Percentiles rank a stretch among this genome's conserved stretches.
phyloP scores from a whole-genome alignment of 92 coral and sea anemone species.

The Phenganax stokvisi region DNA sequence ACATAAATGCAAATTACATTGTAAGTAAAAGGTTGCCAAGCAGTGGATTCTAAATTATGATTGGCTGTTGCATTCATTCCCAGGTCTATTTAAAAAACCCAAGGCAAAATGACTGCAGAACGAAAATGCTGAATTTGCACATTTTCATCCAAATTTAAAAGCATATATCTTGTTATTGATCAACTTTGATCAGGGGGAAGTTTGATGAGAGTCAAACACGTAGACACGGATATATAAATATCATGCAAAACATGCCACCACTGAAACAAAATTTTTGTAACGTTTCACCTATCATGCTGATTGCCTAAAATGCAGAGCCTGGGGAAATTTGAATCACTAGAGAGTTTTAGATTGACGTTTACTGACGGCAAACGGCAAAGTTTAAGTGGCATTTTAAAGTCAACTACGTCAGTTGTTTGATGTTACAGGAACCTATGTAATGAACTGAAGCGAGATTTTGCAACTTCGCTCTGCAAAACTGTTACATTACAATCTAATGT shows the following conservation, averaged over 20 bases:
- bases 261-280: not conserved
- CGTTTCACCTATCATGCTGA: not conserved
- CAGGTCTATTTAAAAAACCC: not conserved
- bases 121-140: not conserved
- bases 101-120: not conserved
- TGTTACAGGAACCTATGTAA: too few species aligned
- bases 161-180: not conserved
- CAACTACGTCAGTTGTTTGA: too few species aligned
- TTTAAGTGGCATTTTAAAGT: too few species aligned
- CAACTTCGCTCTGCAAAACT: too few species aligned
- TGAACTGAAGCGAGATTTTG: too few species aligned
- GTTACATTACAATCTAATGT: too few species aligned
- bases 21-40: not conserved
- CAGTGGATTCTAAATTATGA: not conserved
- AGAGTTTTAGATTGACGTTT: too few species aligned
- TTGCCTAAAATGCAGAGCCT: not conserved
- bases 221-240: not conserved
- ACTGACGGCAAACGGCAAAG: too few species aligned
- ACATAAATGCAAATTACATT: slow-evolving; percentile 22
- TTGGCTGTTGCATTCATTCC: slow-evolving; percentile 4
- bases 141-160: not conserved
- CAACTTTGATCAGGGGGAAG: not conserved
- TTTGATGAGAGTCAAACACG: slow-evolving; percentile 1
- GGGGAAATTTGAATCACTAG: too few species aligned
- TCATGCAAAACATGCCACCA: not conserved